These are phyloP conservation scores for Tursiops truncatus DNA, from an alignment of 2,113 vertebrate species.

Conservation along the genomic window DNA sequence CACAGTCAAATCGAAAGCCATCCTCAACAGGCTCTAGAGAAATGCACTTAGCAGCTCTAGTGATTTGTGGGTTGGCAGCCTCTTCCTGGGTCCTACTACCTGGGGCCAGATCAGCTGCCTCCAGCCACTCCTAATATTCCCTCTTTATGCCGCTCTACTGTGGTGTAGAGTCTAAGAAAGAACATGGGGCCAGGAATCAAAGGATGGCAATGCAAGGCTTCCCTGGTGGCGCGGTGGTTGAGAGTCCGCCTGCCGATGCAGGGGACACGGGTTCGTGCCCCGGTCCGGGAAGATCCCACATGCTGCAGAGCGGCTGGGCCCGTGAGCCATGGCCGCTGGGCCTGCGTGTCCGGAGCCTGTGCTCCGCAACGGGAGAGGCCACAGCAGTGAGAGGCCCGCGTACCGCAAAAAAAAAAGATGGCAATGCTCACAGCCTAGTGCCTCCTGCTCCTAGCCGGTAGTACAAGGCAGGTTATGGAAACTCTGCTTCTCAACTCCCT, in stretches of 20 bases:
- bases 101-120: neutral
- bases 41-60: neutral
- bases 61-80: constrained; percentile 16
- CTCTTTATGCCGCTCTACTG: neutral
- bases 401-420: neutral
- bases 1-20: neutral
- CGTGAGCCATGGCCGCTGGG: too few relatives aligned
- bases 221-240: too few relatives aligned
- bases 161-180: neutral
- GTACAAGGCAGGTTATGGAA: neutral
- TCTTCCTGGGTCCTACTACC: constrained; percentile 32
- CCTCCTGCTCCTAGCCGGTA: neutral
- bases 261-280: too few relatives aligned
- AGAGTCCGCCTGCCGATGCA: too few relatives aligned
- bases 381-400: too few relatives aligned
- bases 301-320: too few relatives aligned
- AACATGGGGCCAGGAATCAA: neutral
- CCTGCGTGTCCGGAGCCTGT: too few relatives aligned
- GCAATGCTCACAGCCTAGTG: neutral
- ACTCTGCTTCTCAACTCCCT: neutral
- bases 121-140: neutral
- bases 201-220: neutral
- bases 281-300: too few relatives aligned
- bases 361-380: too few relatives aligned
- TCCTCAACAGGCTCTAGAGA: neutral